Base-by-base conservation (phyloP, 2,888 invertebrate species). In the Hartigia nigra region DNA sequence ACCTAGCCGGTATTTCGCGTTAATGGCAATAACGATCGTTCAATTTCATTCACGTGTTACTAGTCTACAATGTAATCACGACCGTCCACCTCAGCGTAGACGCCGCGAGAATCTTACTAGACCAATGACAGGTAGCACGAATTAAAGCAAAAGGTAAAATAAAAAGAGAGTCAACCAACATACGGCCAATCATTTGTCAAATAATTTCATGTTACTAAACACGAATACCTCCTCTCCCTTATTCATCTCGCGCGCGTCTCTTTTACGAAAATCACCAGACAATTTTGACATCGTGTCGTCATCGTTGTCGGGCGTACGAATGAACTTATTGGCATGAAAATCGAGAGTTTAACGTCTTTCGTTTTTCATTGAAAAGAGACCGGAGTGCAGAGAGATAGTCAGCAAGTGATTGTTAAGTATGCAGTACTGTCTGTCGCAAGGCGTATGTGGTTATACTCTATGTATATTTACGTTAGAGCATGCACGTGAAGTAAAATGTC, bases 1-100 rank as follows among this genome's bases (percentile, higher is more conserved):
- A 55, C 23, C 87, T 85, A 84, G 79, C 80, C 85, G 84, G 88
- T 85, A 82, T 82, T 82, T 79, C 34, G 82, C 82, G 83, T 84
- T 84, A 82, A 84, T 84, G 86, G 83, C 83, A 88, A 83, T 85
- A 87, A 88, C 89, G 87, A 85, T 85, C 82, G 84, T 82, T 81
- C 85, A 84, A 87, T 88, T 90, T 89, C 85, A 87, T 87, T 89
- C 84, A 83, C 89, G 86, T 87, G 80, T 85, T 88, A 86, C 85
- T 89, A 87, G 85, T 87, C 87, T 88, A 87, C 86, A 84, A 55
- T 86, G 86, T 86, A 82, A 84, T 85, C 77, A 81, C 81, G 83
- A 83, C 82, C 84, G 85, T 84, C 84, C 80, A 81, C 83, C 82
- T 81, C 84, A 84, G 84, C 83, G 81, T 9, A 84, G 82, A 87